Conservation (phyloP, 2,797 vertebrate species). For the Neosilurus hyrtlii region DNA sequence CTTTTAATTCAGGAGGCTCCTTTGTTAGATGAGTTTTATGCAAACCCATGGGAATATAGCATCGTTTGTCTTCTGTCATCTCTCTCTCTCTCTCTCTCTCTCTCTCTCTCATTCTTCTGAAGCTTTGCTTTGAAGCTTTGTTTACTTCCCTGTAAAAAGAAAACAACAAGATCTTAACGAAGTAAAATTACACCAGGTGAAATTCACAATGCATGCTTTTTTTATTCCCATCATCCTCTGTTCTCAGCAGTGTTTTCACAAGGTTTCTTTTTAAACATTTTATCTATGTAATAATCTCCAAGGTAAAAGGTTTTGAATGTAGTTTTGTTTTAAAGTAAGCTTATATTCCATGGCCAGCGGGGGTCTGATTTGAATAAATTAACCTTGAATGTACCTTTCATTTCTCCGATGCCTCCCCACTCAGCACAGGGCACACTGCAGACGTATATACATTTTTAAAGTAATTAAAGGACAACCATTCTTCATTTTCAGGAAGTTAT, state of each 20-base stretch:
- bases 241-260: not conserved
- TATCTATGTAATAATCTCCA: slow-evolving; percentile 19
- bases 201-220: not conserved
- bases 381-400: slow-evolving; percentile 28
- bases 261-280: slow-evolving; percentile 1
- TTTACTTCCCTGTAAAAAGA: slow-evolving; percentile 34
- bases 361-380: slow-evolving; percentile 35
- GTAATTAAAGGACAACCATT: slow-evolving; percentile 2
- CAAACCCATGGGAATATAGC: slow-evolving; percentile 29
- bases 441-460: not conserved
- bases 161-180: slow-evolving; percentile 5
- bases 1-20: slow-evolving; percentile 40
- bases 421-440: slow-evolving; percentile 4
- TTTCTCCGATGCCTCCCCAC: not conserved
- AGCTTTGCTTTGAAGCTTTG: slow-evolving; percentile 37
- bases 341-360: slow-evolving; percentile 21
- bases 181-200: slow-evolving; percentile 8
- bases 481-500: not conserved
- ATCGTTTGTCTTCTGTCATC: slow-evolving; percentile 37
- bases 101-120: not conserved
- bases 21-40: slow-evolving; percentile 45
- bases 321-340: not conserved
- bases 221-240: not conserved
- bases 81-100: not conserved
- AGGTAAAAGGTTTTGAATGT: slow-evolving; percentile 32